Base-by-base conservation (phyloP, 2,888 invertebrate genomes). In the Chydorus sphaericus region DNA sequence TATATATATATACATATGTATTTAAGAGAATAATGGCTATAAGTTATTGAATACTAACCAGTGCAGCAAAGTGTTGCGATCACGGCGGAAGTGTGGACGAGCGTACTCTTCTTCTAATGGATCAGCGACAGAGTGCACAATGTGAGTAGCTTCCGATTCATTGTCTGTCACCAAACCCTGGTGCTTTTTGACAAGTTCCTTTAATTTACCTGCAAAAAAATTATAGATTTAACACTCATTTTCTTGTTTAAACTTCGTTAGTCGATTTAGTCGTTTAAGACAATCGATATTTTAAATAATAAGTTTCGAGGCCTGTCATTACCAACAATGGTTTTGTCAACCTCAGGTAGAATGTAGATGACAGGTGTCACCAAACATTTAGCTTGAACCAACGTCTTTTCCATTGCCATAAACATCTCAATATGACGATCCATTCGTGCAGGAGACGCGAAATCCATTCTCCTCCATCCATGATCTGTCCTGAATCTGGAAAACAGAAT, bases 401-500 rank as follows among this genome's bases (percentile, higher is more conserved):
- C 90, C 57, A 90, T 86, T 60, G 83, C 83, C 74, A 87, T 81
- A 70, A 93, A 85, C 85, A 97, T 85, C 68, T 94, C 94, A 58
- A 92, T 82, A 66, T 91, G 86, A 60, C 90, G 79, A 67, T 96
- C 94, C 71, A 90, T 83, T 33, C 90, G 81, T 2, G 88, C 85
- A 2, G 91, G 88, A 64, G 88, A 89, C 81, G 86, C 77, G 58
- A 91, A 85, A 76, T 92, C 91, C 71, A 94, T 91, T 72, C 91
- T 81, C 67, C 92, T 81, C 83, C 90, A 94, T 70, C 90, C 86
- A 73, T 94, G 94, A 71, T 96, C 96, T 71, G 83, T 85, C 73
- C 93, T 92, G 75, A 90, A 94, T 33, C 52, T 52, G 10, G n/a
- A n/a, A n/a, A n/a, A n/a, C n/a, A n/a, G n/a, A n/a, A n/a, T n/a